These are phyloP conservation scores for Doris montereyensis DNA, from an alignment of 2,888 invertebrate species.

Conservation along the genomic window DNA sequence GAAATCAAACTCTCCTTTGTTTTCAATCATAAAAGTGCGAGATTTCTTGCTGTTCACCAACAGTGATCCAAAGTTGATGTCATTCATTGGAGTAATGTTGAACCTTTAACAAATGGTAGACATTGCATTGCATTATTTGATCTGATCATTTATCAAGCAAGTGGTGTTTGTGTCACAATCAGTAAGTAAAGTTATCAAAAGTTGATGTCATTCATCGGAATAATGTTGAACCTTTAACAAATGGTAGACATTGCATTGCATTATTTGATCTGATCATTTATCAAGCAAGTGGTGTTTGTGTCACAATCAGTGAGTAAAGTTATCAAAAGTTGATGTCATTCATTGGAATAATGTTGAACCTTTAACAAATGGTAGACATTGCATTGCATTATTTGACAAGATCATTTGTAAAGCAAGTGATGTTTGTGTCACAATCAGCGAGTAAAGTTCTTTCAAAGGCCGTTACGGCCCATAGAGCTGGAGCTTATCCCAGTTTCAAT, in stretches of 20 bases:
- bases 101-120: conserved; percentile 61
- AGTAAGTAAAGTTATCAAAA: conserved; percentile 73
- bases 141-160: too few relatives aligned
- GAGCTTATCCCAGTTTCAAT: too few relatives aligned
- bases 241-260: not conserved
- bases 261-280: too few relatives aligned
- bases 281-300: too few relatives aligned
- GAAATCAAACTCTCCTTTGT: conserved; percentile 73
- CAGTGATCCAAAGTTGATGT: conserved; percentile 73
- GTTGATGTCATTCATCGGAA: conserved; percentile 71
- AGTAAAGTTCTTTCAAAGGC: too few relatives aligned
- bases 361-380: conserved; percentile 47
- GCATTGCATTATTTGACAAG: too few relatives aligned
- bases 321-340: conserved; percentile 73
- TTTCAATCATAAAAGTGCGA: conserved; percentile 71
- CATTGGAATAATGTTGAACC: conserved; percentile 70
- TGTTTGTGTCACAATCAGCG: too few relatives aligned
- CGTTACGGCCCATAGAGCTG: too few relatives aligned
- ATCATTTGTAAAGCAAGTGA: too few relatives aligned
- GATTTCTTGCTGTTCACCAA: conserved; percentile 70
- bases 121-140: too few relatives aligned
- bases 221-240: conserved; percentile 68
- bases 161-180: too few relatives aligned
- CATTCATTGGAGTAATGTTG: conserved; percentile 68
- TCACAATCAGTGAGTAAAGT: too few relatives aligned